A percentile compares a stretch with the other conserved stretches of the same genome.
Conservation (phyloP, 2,888 invertebrate species). For the Lathronympha strigana region DNA sequence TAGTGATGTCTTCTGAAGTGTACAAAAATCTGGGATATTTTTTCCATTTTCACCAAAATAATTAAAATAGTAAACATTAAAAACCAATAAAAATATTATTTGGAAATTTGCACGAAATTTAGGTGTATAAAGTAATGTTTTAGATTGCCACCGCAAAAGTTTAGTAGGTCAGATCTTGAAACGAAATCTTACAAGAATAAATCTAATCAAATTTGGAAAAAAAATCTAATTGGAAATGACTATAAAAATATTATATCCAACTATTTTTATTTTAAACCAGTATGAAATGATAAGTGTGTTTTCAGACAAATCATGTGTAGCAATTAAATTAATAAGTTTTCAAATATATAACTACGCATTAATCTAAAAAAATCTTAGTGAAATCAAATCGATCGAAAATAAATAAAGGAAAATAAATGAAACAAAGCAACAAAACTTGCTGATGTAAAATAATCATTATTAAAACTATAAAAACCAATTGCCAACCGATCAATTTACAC, state of each 20-base stretch:
- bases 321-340: too few species aligned
- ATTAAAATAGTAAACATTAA: not conserved
- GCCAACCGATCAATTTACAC: too few species aligned
- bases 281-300: not conserved
- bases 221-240: not conserved
- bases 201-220: not conserved
- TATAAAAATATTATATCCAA: not conserved
- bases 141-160: not conserved
- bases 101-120: not conserved
- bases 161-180: not conserved
- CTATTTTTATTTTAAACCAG: not conserved
- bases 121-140: not conserved
- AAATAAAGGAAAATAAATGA: too few species aligned
- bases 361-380: too few species aligned
- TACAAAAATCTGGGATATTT: slow-evolving; percentile 35
- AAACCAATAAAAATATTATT: not conserved
- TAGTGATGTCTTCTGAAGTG: slow-evolving; percentile 28
- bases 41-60: not conserved
- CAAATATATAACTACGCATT: too few species aligned
- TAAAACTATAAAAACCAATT: too few species aligned
- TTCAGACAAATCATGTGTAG: too few species aligned
- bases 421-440: too few species aligned
- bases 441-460: too few species aligned
- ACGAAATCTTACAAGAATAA: slow-evolving; percentile 13
- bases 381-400: too few species aligned